These are phyloP conservation scores for Eupithecia abbreviata DNA, from an alignment of 2,888 invertebrate genomes.

Conservation along the genomic window DNA sequence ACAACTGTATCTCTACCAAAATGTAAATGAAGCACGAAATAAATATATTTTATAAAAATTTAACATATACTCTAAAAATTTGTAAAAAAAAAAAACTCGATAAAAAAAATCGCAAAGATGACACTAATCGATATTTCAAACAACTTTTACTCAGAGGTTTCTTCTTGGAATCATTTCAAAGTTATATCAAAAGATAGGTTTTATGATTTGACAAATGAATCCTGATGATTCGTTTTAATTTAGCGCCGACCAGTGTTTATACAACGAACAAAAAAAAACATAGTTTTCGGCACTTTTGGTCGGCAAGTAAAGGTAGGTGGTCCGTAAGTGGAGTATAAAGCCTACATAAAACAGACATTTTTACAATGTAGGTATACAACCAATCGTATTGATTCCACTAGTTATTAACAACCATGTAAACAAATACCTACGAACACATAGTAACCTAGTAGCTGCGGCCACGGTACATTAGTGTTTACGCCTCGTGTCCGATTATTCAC, in stretches of 20 bases:
- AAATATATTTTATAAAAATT: too few species aligned
- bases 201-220: not conserved
- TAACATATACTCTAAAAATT: too few species aligned
- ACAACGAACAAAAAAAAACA: not conserved
- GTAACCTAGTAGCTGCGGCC: not conserved
- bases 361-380: not conserved
- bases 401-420: not conserved
- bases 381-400: not conserved
- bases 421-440: not conserved
- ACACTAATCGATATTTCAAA: too few species aligned
- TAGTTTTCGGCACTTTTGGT: not conserved
- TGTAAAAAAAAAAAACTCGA: too few species aligned
- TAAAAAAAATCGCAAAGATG: too few species aligned
- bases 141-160: too few species aligned
- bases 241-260: not conserved
- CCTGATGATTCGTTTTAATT: not conserved
- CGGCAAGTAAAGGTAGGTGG: too few species aligned
- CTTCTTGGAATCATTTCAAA: too few species aligned
- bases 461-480: conserved; percentile 1
- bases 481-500: conserved; percentile 7
- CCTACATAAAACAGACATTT: not conserved
- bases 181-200: too few species aligned
- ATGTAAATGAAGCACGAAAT: too few species aligned
- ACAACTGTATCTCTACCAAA: too few species aligned
- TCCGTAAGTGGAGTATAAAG: too few species aligned